Evolutionary conservation across 2,113 vertebrate species (phyloP), one percentile per base, ranked within the genome.

Genomic region (Xyliphius kryptos): DNA sequence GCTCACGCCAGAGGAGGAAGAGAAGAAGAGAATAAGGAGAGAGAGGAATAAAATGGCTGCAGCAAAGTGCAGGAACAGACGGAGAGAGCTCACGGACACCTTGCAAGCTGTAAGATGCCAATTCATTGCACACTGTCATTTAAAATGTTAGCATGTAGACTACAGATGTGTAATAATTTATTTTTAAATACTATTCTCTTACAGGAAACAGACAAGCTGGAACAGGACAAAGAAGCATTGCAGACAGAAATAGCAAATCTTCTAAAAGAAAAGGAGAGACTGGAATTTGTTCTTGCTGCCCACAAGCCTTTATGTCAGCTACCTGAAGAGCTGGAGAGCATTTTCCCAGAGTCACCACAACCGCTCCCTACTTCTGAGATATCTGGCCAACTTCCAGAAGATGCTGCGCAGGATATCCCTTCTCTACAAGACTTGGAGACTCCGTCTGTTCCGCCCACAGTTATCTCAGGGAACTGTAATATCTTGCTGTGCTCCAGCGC

Each of bases 1-100:
- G 95, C 84, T 98, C 63, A 93, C 94, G 66, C 91, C 95, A 3
- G 93, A 95, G 82, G 95, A 97, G 76, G 95, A 97, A 64, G 95
- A 95, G 76, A 98, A 96, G 68, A 90, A 94, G 76, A 87, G 88
- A 79, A 86, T 98, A 73, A 85, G 95, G 76, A 89, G 95, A 71
- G 95, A 97, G 85, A 91, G 95, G 76, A 98, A 98, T 91, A 98
- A 98, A 82, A 95, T 97, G 94, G 95, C 95, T 74, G 95, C 95
- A 74, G 95, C 95, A 21, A 97, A 97, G 79, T 98, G 95, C 81
- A 89, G 95, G 76, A 98, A 95, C 87, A 86, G 95, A 71, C 86
- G 95, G 76, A 83, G 93, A 78, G 95, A 97, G 69, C 89, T 98
- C 71, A 98, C 95, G 0, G 95, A 97, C 56, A 93, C 91, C 0